Evolutionary conservation across 1,140 invertebrate genomes (phyloP).

Genomic region (Philopotamus ludificatus): DNA sequence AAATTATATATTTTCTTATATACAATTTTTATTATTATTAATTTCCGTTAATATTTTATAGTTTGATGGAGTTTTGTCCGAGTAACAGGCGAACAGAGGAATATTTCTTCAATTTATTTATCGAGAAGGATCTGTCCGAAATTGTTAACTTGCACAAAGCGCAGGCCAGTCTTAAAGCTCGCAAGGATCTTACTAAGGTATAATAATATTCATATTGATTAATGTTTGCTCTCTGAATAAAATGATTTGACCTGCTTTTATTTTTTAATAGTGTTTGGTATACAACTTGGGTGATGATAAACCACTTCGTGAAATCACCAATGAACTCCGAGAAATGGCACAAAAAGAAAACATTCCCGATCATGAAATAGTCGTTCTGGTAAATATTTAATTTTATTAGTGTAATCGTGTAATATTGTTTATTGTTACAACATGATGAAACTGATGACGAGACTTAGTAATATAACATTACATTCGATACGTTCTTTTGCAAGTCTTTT

Average conservation of each 20-base stretch:
- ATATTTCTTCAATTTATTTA: slow-evolving; percentile 80
- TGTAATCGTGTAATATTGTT: background rate
- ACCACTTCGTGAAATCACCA: slow-evolving; percentile 76
- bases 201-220: background rate
- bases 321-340: slow-evolving; percentile 83
- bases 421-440: slow-evolving; percentile 34
- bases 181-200: slow-evolving; percentile 60
- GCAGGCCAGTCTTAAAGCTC: slow-evolving; percentile 82
- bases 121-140: slow-evolving; percentile 80
- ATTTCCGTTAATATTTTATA: slow-evolving; percentile 47
- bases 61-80: slow-evolving; percentile 90
- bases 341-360: slow-evolving; percentile 78
- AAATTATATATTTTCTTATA: background rate
- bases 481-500: slow-evolving; percentile 30
- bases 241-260: slow-evolving; percentile 24
- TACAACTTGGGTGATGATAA: slow-evolving; percentile 83
- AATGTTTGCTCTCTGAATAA: slow-evolving; percentile 11
- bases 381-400: slow-evolving; percentile 49
- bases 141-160: slow-evolving; percentile 88
- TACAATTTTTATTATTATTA: background rate
- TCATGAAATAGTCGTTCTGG: slow-evolving; percentile 82
- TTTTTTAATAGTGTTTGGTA: slow-evolving; percentile 57
- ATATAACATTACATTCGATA: slow-evolving; percentile 12
- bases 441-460: slow-evolving; percentile 41
- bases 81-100: slow-evolving; percentile 89